These are phyloP conservation scores for Pseudobourletiella spinata DNA, from an alignment of 1,140 invertebrate species.

Conservation along the genomic window DNA sequence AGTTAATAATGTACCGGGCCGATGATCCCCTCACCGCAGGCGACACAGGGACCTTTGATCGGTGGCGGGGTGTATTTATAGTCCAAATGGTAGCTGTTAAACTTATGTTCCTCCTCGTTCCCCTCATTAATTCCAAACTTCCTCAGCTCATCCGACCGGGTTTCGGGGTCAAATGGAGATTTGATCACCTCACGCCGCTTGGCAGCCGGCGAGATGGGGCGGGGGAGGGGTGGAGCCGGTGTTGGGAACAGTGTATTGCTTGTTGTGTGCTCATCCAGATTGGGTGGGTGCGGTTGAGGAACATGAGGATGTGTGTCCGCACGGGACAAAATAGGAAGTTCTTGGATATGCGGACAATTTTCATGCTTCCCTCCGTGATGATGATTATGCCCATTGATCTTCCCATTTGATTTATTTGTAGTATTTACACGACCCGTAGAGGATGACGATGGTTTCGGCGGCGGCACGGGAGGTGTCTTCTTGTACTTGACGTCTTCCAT, in stretches of 20 bases:
- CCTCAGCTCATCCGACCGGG: neutral
- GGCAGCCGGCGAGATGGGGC: neutral
- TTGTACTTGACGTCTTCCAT: slow-evolving; percentile 11
- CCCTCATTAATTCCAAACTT: slow-evolving; percentile 27
- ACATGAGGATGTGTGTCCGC: slow-evolving; percentile 3
- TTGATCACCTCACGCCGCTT: neutral
- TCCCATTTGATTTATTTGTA: slow-evolving; percentile 4
- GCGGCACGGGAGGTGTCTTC: neutral
- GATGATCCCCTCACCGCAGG: slow-evolving; percentile 33
- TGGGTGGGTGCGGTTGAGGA: neutral
- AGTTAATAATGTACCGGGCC: slow-evolving; percentile 29
- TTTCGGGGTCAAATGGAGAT: slow-evolving; percentile 5
- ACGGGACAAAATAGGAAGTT: neutral
- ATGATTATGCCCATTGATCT: neutral
- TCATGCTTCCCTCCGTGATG: neutral
- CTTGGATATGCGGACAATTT: neutral
- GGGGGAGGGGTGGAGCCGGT: neutral
- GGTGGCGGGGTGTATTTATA: slow-evolving; percentile 30
- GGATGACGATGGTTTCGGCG: neutral
- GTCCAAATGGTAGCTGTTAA: slow-evolving; percentile 35
- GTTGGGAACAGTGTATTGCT: slow-evolving; percentile 2
- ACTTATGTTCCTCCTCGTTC: slow-evolving; percentile 26
- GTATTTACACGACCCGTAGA: neutral
- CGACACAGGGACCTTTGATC: slow-evolving; percentile 33
- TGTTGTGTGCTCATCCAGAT: slow-evolving; percentile 5